Evolutionary conservation across 92 coral and sea anemone species (phyloP), one percentile per base, ranked within the genome.

Genomic region (Palythoa heliodiscus): DNA sequence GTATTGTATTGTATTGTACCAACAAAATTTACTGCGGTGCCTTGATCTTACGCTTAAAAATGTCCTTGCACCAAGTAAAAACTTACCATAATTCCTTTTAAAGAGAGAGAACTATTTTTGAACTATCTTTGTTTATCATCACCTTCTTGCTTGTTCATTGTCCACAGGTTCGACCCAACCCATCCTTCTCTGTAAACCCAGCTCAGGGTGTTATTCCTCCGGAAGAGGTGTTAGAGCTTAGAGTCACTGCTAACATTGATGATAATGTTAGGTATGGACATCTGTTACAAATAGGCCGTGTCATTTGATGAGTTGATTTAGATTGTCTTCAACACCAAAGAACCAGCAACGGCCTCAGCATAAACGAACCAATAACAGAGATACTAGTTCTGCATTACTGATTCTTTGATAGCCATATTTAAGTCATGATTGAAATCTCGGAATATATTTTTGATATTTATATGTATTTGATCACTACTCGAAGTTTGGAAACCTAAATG

Each of bases 161-260:
- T 48, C 60, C 86, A 6, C 86, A 94, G 99, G 97, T 93, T 9
- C 99, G 98, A 29, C 98, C 96, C 58, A 93, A 90, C 74, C 93
- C 99, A 12, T 83, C 93, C 71, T 97, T 94, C 76, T 87, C 95
- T 23, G 95, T 97, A 52, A 91, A 94, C 25, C 99, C 99, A 60
- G 73, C 82, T 11, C 95, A 91, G 82, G 99, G 98, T 11, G 88
- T 97, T 14, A 93, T 97, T 54, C 88, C 91, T 17, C 90, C 99
- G n/a, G 99, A 97, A 70, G 88, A 95, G 50, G 91, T 92, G n/a
- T 68, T 97, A 7, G 91, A 94, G 14, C 92, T 97, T 52, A 82
- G 82, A 73, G 93, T 97, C 20, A 94, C 98, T 24, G 99, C 99
- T 10, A 93, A 84, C 54, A 95, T 97, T 17, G 99, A 97, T 78